A percentile compares a stretch with the other conserved stretches of the same genome.
phyloP scores from a whole-genome alignment of 2,797 vertebrate genomes.

The Sebastolobus altivelis region DNA sequence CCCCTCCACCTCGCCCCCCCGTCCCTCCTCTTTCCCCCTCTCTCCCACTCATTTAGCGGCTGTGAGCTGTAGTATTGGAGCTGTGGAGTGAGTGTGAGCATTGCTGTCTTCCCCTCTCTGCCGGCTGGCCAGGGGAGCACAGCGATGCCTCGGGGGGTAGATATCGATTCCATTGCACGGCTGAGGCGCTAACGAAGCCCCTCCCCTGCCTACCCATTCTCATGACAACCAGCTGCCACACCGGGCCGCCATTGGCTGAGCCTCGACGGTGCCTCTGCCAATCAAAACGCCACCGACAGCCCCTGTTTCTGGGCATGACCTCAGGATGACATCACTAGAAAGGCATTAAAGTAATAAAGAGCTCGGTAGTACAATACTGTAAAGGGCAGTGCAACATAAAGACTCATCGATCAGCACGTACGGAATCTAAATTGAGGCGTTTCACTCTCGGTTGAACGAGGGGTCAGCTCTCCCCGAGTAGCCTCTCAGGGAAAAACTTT shows the following conservation, averaged over 20 bases:
- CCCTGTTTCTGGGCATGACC: constrained; percentile 74
- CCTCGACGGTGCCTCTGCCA: constrained; percentile 70
- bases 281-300: constrained; percentile 76
- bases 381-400: constrained; percentile 81
- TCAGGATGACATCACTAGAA: constrained; percentile 83
- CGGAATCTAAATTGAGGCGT: constrained; percentile 74
- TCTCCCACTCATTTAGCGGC: constrained; percentile 71
- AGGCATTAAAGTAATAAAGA: constrained; percentile 83
- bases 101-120: constrained; percentile 62
- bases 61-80: constrained; percentile 74
- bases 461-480: constrained; percentile 64
- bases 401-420: constrained; percentile 72
- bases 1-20: constrained; percentile 1
- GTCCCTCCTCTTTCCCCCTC: not conserved
- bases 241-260: constrained; percentile 70
- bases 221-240: constrained; percentile 80
- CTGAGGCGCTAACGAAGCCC: constrained; percentile 75
- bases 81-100: constrained; percentile 68
- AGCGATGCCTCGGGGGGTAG: constrained; percentile 65
- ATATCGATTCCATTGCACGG: constrained; percentile 78
- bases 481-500: constrained; percentile 62
- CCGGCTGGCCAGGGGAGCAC: constrained; percentile 63
- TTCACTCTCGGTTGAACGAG: constrained; percentile 73
- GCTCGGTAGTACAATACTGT: constrained; percentile 78
- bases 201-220: constrained; percentile 71